Conservation (phyloP, 2,797 vertebrate genomes). For the Crax fasciolata region DNA sequence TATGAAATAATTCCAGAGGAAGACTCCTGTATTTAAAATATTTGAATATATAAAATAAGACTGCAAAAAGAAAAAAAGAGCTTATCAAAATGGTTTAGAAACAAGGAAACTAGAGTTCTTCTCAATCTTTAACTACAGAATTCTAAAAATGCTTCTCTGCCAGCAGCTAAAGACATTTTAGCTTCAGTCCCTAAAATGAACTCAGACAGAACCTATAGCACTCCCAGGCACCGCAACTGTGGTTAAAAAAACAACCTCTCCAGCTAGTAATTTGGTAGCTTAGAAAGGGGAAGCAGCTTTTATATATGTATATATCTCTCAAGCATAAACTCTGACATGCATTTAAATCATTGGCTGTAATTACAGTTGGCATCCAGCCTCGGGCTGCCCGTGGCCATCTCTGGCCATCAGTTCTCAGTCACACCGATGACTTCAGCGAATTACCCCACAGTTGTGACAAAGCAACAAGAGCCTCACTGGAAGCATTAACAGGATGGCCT, state of each 20-base stretch:
- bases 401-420: conserved; percentile 20
- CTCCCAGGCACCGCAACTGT: neutral
- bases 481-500: neutral
- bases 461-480: neutral
- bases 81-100: neutral
- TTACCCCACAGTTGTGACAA: neutral
- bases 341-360: conserved; percentile 50
- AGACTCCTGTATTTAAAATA: conserved; percentile 5
- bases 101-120: neutral
- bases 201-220: neutral
- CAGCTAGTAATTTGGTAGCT: conserved; percentile 33
- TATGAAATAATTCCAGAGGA: neutral
- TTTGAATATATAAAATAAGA: neutral
- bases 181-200: conserved; percentile 1
- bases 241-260: neutral
- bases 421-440: neutral
- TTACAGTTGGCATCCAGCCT: conserved; percentile 14
- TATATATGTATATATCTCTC: neutral
- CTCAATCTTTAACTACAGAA: neutral
- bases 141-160: neutral
- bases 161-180: neutral
- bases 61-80: neutral
- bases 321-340: conserved; percentile 14
- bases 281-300: conserved; percentile 5
- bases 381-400: conserved; percentile 20